These are phyloP conservation scores for Oreochromis mossambicus DNA, from an alignment of 2,797 vertebrate genomes.

Conservation along the genomic window DNA sequence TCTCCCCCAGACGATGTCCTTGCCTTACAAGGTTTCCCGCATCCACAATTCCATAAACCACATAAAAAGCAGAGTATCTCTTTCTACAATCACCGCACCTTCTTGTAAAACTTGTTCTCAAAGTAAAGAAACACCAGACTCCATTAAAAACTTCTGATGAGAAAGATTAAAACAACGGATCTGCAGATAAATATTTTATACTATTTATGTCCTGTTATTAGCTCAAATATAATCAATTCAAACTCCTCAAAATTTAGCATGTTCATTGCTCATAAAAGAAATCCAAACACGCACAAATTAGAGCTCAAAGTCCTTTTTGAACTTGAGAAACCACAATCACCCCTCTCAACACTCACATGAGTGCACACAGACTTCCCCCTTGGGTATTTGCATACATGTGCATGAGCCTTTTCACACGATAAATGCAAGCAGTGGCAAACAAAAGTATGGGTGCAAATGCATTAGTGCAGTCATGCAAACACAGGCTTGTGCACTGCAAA, in stretches of 20 bases:
- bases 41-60: background rate
- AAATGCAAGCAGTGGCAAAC: constrained; percentile 22
- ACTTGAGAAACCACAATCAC: background rate
- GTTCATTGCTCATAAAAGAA: background rate
- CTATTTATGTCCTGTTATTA: background rate
- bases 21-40: background rate
- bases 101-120: background rate
- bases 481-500: constrained; percentile 56
- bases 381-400: background rate
- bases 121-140: background rate
- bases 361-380: background rate
- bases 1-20: background rate
- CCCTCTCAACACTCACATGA: background rate
- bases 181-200: background rate
- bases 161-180: background rate
- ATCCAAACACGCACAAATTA: background rate
- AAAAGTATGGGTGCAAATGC: constrained; percentile 37
- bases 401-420: constrained; percentile 5
- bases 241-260: background rate
- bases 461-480: constrained; percentile 59
- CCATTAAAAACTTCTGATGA: background rate
- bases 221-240: background rate
- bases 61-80: background rate
- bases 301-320: background rate
- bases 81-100: background rate